phyloP scores from a whole-genome alignment of 2,888 invertebrate species.

The Sphaeridia pumilis region DNA sequence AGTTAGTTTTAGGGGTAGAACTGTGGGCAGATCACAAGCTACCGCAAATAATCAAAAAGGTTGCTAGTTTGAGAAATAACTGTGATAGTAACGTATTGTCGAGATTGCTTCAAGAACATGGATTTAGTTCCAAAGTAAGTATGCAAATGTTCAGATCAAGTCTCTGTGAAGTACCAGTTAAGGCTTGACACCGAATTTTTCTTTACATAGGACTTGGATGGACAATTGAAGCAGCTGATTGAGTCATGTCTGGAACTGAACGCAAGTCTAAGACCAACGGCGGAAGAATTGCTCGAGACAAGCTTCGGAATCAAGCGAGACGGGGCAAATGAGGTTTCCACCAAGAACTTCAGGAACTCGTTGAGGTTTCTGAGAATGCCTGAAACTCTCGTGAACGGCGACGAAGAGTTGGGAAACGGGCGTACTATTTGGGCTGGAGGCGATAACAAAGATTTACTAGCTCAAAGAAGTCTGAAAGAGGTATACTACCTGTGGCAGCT shows the following conservation, averaged over 20 bases:
- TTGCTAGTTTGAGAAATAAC: constrained; percentile 52
- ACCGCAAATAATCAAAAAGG: constrained; percentile 59
- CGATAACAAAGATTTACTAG: neutral
- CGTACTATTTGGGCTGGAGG: neutral
- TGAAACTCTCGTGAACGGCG: neutral
- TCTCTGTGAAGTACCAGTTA: neutral
- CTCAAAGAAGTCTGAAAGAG: constrained; percentile 53
- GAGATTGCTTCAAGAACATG: constrained; percentile 64
- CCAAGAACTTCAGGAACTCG: neutral
- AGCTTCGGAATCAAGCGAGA: neutral
- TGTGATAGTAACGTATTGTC: constrained; percentile 50
- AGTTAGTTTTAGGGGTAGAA: constrained; percentile 57
- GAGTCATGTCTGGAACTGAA: constrained; percentile 31
- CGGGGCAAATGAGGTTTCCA: neutral
- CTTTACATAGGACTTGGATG: constrained; percentile 20
- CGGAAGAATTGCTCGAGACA: constrained; percentile 27
- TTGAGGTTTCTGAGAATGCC: neutral
- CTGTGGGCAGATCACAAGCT: constrained; percentile 65
- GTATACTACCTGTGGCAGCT: constrained; percentile 91
- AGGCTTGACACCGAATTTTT: neutral
- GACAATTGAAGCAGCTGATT: constrained; percentile 22
- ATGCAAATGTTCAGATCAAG: neutral
- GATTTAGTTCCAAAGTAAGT: constrained; percentile 51
- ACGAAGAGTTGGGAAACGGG: neutral
- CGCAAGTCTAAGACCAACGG: constrained; percentile 26